These are phyloP conservation scores for Latrodectus hesperus DNA, from an alignment of 2,888 invertebrate genomes.

Conservation along the genomic window DNA sequence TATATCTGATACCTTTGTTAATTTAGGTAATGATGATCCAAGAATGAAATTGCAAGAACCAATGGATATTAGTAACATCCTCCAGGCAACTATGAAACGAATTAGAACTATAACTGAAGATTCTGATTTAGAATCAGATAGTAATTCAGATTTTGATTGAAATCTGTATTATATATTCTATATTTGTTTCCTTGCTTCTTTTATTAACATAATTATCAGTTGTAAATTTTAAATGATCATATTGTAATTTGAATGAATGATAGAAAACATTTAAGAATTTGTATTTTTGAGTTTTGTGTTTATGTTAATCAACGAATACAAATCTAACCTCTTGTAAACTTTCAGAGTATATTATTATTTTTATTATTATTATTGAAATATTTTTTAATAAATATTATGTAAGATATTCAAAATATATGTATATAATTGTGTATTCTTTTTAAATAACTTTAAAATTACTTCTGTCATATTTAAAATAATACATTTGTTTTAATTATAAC, in stretches of 20 bases:
- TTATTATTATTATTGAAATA: no score
- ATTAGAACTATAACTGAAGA: constrained; percentile 59
- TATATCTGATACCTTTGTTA: background rate
- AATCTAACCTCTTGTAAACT: no score
- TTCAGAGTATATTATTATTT: no score
- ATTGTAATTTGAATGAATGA: background rate
- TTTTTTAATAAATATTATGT: no score
- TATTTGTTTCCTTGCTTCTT: no score
- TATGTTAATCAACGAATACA: background rate
- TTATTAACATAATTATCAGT: no score
- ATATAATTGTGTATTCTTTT: no score
- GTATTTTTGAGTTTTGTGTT: background rate
- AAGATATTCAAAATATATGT: no score
- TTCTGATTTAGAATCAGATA: constrained; percentile 44
- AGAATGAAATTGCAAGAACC: constrained; percentile 6
- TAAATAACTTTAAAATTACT: no score
- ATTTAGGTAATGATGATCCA: background rate
- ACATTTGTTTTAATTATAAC: no score
- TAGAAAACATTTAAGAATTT: background rate
- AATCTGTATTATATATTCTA: background rate
- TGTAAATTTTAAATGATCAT: background rate
- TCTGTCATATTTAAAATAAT: no score
- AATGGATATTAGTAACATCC: constrained; percentile 47
- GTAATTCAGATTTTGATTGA: constrained; percentile 54
- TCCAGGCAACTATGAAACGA: constrained; percentile 53